Percentiles rank a stretch among this genome's conserved stretches.
Evolutionary conservation across 2,113 vertebrate species (phyloP).

Genomic region (Leucoraja erinaceus): DNA sequence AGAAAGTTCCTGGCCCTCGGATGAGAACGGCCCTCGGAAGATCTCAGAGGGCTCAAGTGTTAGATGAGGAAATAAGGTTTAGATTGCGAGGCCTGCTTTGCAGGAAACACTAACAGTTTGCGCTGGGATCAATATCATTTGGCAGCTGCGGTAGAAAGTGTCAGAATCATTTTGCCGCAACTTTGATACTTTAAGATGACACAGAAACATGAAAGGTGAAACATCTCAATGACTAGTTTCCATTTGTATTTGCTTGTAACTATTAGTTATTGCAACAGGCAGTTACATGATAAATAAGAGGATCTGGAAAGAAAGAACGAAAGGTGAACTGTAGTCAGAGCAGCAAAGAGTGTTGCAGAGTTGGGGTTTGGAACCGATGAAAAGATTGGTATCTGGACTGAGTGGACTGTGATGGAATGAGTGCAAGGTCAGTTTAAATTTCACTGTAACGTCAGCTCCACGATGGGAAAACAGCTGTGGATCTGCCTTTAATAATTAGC

Average conservation of each 20-base stretch:
- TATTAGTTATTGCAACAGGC: background rate
- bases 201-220: background rate
- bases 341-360: background rate
- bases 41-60: background rate
- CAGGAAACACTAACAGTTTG: background rate
- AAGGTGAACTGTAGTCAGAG: background rate
- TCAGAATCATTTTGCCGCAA: background rate
- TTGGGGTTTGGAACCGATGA: background rate
- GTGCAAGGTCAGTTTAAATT: background rate
- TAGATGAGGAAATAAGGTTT: background rate
- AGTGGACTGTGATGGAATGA: background rate
- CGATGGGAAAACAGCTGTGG: background rate
- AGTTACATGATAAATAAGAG: background rate
- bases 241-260: background rate
- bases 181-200: background rate
- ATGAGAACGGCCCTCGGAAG: background rate
- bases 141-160: background rate
- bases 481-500: background rate
- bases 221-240: background rate
- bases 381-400: background rate
- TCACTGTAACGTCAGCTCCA: background rate
- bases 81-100: background rate
- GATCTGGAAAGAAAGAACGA: background rate
- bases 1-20: background rate
- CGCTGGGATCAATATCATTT: constrained; percentile 15